phyloP scores from a whole-genome alignment of 53 echinoderm and acorn worm species.

The Actinopyga echinites region DNA sequence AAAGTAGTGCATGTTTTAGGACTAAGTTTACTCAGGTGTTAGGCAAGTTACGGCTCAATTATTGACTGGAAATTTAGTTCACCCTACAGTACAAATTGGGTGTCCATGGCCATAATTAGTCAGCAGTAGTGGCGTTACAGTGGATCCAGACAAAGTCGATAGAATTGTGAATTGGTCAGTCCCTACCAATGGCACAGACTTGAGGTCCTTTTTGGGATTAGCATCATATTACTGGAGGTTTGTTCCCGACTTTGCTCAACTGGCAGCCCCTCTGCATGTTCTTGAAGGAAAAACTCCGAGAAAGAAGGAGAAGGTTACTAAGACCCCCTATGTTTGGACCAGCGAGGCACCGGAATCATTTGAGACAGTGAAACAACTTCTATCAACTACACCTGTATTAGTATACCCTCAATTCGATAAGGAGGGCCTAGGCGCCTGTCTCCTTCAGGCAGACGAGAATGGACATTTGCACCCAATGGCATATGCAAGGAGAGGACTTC shows the following conservation, averaged over 20 bases:
- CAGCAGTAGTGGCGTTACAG: conserved; percentile 17
- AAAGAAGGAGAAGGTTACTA: background rate
- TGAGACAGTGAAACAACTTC: conserved; percentile 2
- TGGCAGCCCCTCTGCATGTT: conserved; percentile 45
- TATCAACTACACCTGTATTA: conserved; percentile 44
- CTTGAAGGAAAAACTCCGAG: background rate
- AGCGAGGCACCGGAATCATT: conserved; percentile 32
- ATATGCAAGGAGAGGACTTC: conserved; percentile 50
- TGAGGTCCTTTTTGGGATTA: conserved; percentile 42
- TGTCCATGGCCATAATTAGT: no score
- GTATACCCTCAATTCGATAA: conserved; percentile 44
- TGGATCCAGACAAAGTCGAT: conserved; percentile 35
- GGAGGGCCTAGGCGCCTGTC: conserved; percentile 40
- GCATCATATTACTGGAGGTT: conserved; percentile 47
- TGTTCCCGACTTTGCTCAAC: conserved; percentile 28
- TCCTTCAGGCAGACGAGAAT: conserved; percentile 18
- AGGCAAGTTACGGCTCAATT: no score
- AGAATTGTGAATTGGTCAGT: conserved; percentile 27
- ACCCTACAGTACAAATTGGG: no score
- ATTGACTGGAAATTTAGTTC: no score
- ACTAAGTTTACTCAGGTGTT: no score
- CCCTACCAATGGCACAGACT: conserved; percentile 15
- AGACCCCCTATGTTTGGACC: conserved; percentile 11
- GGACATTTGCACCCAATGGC: conserved; percentile 47
- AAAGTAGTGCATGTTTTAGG: no score